A percentile compares a stretch with the other conserved stretches of the same genome.
phyloP scores from a whole-genome alignment of 2,797 vertebrate genomes.

The Onychomys leucogaster region DNA sequence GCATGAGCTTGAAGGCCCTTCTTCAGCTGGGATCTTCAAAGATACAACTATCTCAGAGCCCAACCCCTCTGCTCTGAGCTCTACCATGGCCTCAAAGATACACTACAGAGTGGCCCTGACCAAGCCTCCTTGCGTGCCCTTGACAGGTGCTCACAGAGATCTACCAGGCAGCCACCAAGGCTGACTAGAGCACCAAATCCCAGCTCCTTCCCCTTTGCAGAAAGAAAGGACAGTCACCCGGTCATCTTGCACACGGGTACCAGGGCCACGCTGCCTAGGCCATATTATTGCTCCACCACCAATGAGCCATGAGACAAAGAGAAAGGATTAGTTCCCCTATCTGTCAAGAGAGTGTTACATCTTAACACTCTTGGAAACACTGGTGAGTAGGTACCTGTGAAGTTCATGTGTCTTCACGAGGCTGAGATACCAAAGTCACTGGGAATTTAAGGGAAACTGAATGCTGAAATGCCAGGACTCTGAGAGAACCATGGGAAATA shows the following conservation, averaged over 20 bases:
- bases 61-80: not conserved
- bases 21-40: not conserved
- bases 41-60: not conserved
- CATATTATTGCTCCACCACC: accelerated
- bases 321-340: accelerated
- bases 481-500: not conserved
- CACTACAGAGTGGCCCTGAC: not conserved
- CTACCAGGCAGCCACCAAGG: accelerated
- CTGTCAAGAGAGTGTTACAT: not conserved
- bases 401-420: not conserved
- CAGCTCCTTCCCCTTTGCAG: not conserved
- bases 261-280: too few relatives aligned
- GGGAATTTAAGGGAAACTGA: not conserved
- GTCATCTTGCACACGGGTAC: not conserved
- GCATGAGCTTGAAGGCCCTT: not conserved
- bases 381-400: accelerated
- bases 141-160: not conserved
- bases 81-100: not conserved
- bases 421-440: not conserved
- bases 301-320: not conserved
- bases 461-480: not conserved
- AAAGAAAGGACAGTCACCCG: not conserved
- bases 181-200: not conserved
- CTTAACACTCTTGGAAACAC: accelerated
- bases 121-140: too few relatives aligned